Base-by-base conservation (phyloP, 1,140 invertebrate species). In the Lordiphosa clarofinis region DNA sequence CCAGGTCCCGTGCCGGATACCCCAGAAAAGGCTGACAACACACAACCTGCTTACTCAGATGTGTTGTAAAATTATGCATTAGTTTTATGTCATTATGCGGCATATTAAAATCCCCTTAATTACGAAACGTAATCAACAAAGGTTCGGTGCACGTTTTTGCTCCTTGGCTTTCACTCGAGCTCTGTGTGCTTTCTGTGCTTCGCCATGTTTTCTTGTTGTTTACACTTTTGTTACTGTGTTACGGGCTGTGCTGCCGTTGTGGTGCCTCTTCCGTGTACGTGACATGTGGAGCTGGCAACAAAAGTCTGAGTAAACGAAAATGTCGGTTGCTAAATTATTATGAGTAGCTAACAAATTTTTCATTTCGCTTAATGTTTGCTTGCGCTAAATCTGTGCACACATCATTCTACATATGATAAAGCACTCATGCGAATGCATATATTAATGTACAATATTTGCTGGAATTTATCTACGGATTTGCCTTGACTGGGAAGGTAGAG, bases 41-140 rank as follows among this genome's bases (percentile, higher is more conserved):
- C 54, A 69, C 64, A 56, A 35, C 49, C 56, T 76, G 76, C 72
- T 64, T 76, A 76, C 76, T 76, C 76, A 76, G 63, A 81, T 81
- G 72, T 72, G 72, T 69, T 76, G 76, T 82, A 76, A 76, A 82
- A 82, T 76, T 76, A 82, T 68, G 72, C 76, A 82, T 82, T 82
- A 82, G 76, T 84, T 82, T 82, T 72, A 75, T 78, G 73, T 58
- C 72, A 76, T 82, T 84, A 65, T 76, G 76, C 44, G 72, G 63
- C 78, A 82, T 82, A 82, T 82, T 82, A 82, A 82, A 82, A 84
- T 82, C 43, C 59, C 59, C 72, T 69, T 76, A 82, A 82, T 82
- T 73, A 76, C 75, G 70, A 81, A 81, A 81, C 58, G 75, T 74
- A 81, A 74, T 81, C 70, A 81, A 74, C 70, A 70, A 74, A 65